A percentile compares a stretch with the other conserved stretches of the same genome.
phyloP scores from a whole-genome alignment of 2,797 vertebrate genomes.

The Crax fasciolata region DNA sequence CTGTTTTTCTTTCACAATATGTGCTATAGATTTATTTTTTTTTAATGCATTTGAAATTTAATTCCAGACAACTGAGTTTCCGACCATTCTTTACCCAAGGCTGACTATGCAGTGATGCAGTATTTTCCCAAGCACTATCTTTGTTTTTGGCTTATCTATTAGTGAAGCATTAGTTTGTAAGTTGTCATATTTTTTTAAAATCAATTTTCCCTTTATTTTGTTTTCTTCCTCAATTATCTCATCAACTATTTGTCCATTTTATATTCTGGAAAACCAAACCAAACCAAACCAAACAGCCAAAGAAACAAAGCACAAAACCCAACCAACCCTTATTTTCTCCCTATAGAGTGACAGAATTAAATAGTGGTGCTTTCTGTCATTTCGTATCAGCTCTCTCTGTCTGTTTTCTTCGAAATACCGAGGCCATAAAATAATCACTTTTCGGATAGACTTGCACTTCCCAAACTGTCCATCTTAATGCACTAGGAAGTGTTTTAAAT shows the following conservation, averaged over 20 bases:
- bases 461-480: neutral
- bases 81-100: neutral
- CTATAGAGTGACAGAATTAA: neutral
- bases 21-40: neutral
- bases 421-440: conserved; percentile 16
- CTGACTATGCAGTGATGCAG: neutral
- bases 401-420: conserved; percentile 5
- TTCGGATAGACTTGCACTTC: conserved; percentile 19
- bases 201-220: neutral
- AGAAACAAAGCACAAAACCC: neutral
- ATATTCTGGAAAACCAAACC: neutral
- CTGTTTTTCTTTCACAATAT: neutral
- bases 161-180: neutral
- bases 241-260: neutral
- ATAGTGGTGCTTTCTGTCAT: conserved; percentile 3
- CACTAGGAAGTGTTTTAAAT: neutral
- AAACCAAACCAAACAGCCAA: neutral
- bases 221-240: neutral
- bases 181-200: neutral
- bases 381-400: neutral
- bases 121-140: neutral
- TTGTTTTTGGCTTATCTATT: neutral
- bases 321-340: neutral
- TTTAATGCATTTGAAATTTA: neutral
- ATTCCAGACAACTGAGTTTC: neutral